These are phyloP conservation scores for Buathra laborator DNA, from an alignment of 2,888 invertebrate genomes.

Conservation along the genomic window DNA sequence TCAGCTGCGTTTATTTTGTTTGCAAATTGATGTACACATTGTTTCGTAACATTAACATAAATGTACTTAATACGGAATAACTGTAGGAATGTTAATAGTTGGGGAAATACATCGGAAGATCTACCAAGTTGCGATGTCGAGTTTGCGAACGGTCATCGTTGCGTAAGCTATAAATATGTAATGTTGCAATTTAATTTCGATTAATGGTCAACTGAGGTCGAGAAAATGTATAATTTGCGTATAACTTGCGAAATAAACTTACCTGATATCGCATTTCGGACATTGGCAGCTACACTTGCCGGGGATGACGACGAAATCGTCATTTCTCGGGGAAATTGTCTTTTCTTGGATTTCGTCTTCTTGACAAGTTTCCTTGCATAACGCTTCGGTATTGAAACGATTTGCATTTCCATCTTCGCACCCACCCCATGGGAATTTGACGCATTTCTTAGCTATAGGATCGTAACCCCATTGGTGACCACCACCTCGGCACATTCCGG, in stretches of 20 bases:
- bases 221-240: too few species aligned
- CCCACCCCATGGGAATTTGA: slow-evolving; percentile 77
- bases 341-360: slow-evolving; percentile 43
- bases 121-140: too few species aligned
- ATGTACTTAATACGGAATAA: too few species aligned
- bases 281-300: neutral
- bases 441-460: slow-evolving; percentile 70
- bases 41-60: too few species aligned
- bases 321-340: neutral
- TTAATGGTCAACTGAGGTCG: too few species aligned
- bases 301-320: neutral
- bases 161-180: too few species aligned
- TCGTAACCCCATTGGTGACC: slow-evolving; percentile 75
- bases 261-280: neutral
- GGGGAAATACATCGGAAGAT: too few species aligned
- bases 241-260: neutral
- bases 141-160: too few species aligned
- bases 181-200: too few species aligned
- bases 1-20: too few species aligned
- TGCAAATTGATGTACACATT: too few species aligned
- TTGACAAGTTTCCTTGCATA: slow-evolving; percentile 75
- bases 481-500: slow-evolving; percentile 68
- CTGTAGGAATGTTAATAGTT: too few species aligned
- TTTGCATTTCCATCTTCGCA: slow-evolving; percentile 76
- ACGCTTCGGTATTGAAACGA: slow-evolving; percentile 75